Evolutionary conservation across 2,888 invertebrate species (phyloP).

Genomic region (Drosophila mimetica): DNA sequence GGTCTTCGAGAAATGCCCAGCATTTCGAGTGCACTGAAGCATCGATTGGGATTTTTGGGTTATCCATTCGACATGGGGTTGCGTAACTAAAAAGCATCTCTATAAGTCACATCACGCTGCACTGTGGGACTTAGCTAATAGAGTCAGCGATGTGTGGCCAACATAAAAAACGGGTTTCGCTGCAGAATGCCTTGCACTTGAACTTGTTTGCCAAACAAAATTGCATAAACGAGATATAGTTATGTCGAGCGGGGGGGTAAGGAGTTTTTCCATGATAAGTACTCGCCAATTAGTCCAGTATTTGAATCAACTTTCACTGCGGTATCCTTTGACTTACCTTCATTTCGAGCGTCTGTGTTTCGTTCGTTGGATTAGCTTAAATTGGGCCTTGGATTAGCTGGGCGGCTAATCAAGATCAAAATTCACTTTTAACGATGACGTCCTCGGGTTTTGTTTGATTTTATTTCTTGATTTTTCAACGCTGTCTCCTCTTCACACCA

Average conservation of each 20-base stretch:
- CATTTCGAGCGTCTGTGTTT: conserved; percentile 36
- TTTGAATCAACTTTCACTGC: conserved; percentile 65
- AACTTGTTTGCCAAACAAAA: conserved; percentile 66
- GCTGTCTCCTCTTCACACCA: conserved; percentile 43
- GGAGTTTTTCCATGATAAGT: conserved; percentile 3
- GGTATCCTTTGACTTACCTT: conserved; percentile 61
- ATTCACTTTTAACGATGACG: conserved; percentile 46
- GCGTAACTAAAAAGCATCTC: conserved; percentile 47
- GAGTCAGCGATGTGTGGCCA: conserved; percentile 55
- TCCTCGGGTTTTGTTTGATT: conserved; percentile 11
- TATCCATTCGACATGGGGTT: conserved; percentile 47
- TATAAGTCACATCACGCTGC: conserved; percentile 30
- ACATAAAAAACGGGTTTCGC: conserved; percentile 58
- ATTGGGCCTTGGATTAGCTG: conserved; percentile 50
- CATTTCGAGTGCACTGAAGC: conserved; percentile 55
- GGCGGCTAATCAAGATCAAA: conserved; percentile 51
- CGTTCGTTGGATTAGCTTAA: conserved; percentile 12
- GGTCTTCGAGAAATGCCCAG: conserved; percentile 9
- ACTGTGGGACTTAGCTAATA: conserved; percentile 53
- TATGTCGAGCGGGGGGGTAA: neutral
- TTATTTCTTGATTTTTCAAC: conserved; percentile 11
- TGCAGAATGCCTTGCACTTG: conserved; percentile 71
- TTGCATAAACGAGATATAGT: conserved; percentile 62
- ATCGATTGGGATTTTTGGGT: conserved; percentile 66
- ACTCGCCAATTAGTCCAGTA: conserved; percentile 57